A percentile compares a stretch with the other conserved stretches of the same genome.
Conservation (phyloP, 1,140 invertebrate species). For the Goniozus legneri region DNA sequence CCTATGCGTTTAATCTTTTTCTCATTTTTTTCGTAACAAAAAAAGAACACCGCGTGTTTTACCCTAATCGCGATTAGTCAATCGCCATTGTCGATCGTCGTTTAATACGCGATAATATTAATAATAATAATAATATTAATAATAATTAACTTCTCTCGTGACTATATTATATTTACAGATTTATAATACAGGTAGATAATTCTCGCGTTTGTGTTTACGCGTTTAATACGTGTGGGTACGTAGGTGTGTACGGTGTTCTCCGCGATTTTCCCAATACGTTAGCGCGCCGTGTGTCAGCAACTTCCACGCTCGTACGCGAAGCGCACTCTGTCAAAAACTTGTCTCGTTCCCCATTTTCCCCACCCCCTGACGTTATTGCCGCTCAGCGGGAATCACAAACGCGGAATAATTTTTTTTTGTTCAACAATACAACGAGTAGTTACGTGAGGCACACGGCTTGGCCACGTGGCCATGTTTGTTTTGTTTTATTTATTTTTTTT, state of each 20-base stretch:
- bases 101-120: too few relatives aligned
- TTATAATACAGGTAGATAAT: background rate
- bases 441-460: conserved; percentile 14
- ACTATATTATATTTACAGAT: background rate
- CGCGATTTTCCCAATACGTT: background rate
- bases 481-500: conserved; percentile 1
- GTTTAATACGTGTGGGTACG: too few relatives aligned
- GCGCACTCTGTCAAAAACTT: background rate
- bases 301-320: background rate
- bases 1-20: too few relatives aligned
- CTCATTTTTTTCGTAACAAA: too few relatives aligned
- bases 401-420: background rate
- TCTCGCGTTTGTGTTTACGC: background rate
- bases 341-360: background rate
- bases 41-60: too few relatives aligned
- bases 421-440: conserved; percentile 4
- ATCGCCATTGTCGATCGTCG: too few relatives aligned
- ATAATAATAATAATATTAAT: background rate
- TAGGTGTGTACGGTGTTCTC: too few relatives aligned
- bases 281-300: background rate
- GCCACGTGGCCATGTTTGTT: conserved; percentile 7
- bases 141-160: background rate
- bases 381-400: background rate
- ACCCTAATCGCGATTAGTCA: background rate
- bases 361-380: background rate